phyloP scores from a whole-genome alignment of 2,888 invertebrate genomes.

The Sminthurides aquaticus region DNA sequence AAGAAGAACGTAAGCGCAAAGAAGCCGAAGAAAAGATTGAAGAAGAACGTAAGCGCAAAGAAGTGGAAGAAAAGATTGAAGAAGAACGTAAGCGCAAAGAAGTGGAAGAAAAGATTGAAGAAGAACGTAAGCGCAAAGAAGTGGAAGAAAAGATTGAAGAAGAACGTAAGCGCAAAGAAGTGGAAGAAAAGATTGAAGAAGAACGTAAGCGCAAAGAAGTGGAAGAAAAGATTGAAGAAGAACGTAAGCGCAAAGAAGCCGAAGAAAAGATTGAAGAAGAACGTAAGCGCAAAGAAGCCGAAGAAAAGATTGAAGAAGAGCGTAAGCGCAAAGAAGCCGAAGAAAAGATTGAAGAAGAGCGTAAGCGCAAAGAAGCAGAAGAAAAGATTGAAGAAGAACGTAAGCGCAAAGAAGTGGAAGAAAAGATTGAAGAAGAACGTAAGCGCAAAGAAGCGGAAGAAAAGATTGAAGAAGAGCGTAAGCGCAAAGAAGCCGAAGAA shows the following conservation, averaged over 20 bases:
- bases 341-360: constrained; percentile 8
- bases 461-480: neutral
- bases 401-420: neutral
- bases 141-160: neutral
- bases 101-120: constrained; percentile 5
- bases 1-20: constrained; percentile 9
- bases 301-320: neutral
- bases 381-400: constrained; percentile 5
- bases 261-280: neutral
- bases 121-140: neutral
- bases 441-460: too few relatives aligned
- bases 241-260: neutral
- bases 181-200: constrained; percentile 2
- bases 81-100: constrained; percentile 3
- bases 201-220: constrained; percentile 1
- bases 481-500: constrained; percentile 20
- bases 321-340: neutral
- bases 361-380: constrained; percentile 7
- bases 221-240: constrained; percentile 2
- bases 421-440: constrained; percentile 11
- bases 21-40: constrained; percentile 33
- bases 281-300: neutral
- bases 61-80: constrained; percentile 3
- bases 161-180: constrained; percentile 5
- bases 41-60: constrained; percentile 12